Evolutionary conservation across 37 sponge, comb jelly and placozoan species (phyloP).

Genomic region (Theonella swinhoei): DNA sequence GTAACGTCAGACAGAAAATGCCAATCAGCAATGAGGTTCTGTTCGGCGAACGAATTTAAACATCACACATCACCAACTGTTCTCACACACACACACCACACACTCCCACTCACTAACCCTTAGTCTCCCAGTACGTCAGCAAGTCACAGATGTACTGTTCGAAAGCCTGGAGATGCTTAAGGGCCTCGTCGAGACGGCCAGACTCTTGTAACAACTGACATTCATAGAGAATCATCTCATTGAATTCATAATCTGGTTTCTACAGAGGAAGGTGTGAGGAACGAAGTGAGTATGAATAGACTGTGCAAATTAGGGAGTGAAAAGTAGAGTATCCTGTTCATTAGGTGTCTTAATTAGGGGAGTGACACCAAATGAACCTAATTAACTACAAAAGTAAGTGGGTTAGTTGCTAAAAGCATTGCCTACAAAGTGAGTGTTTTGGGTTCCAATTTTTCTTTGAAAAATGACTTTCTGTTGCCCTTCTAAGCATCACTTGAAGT

Average conservation of each 20-base stretch:
- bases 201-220: constrained; percentile 79
- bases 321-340: neutral
- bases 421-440: no score
- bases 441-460: no score
- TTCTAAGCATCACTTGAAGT: no score
- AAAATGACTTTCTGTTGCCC: no score
- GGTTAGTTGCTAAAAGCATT: no score
- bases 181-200: constrained; percentile 59
- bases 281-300: neutral
- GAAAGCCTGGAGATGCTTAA: constrained; percentile 65
- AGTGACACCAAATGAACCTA: no score
- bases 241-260: constrained; percentile 79
- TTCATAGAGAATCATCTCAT: constrained; percentile 94
- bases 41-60: neutral
- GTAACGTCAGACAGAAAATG: no score
- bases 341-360: no score
- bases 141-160: constrained; percentile 71
- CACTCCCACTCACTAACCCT: constrained; percentile 50
- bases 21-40: no score
- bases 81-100: neutral
- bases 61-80: neutral
- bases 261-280: neutral
- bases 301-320: neutral
- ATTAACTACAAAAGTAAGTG: no score
- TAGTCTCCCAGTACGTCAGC: constrained; percentile 59